Evolutionary conservation across 2,888 invertebrate genomes (phyloP), one percentile per base, ranked within the genome.

Genomic region (Invenusta paracnida): DNA sequence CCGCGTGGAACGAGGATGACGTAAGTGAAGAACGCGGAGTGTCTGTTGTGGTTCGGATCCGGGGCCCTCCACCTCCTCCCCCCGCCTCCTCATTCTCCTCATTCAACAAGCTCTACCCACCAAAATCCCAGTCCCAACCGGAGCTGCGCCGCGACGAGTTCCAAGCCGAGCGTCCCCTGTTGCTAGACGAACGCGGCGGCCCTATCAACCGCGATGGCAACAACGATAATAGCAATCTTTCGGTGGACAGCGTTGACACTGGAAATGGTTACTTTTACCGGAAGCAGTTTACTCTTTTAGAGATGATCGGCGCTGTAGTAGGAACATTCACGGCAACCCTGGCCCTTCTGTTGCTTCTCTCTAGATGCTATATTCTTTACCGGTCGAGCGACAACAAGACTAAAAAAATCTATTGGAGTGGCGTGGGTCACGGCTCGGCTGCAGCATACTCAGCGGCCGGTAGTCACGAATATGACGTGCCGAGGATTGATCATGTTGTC

Each of bases 381-480:
- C 67, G 27, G 48, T 2, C 5, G 1, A 48, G 48, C 67, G 23
- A 66, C 17, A 66, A 27, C 83, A 83, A 83, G 48, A 67, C 83
- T 1, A 83, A 31, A 23, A 83, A 83, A 25, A 30, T 48, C 27
- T 83, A 83, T 23, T 83, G 83, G 83, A 83, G 31, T 11, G n/a
- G n/a, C n/a, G n/a, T n/a, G n/a, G 48, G 48, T 1, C 83, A 83
- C 29, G 83, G 48, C 1, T 83, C 83, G 2, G 30, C 28, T 82
- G 29, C 27, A n/a, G 48, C 83, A 5, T 83, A 83, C 48, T 83
- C 83, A 5, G 31, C 31, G 27, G 31, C 83, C 2, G 48, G 30
- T n/a, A 83, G 83, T 66, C 85, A 85, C 30, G 85, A 85, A 1
- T 85, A 85, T 48, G 85, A 85, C 85, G 83, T 85, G n/a, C 85